Conservation (phyloP, 2,797 vertebrate species). For the Silurus aristotelis region DNA sequence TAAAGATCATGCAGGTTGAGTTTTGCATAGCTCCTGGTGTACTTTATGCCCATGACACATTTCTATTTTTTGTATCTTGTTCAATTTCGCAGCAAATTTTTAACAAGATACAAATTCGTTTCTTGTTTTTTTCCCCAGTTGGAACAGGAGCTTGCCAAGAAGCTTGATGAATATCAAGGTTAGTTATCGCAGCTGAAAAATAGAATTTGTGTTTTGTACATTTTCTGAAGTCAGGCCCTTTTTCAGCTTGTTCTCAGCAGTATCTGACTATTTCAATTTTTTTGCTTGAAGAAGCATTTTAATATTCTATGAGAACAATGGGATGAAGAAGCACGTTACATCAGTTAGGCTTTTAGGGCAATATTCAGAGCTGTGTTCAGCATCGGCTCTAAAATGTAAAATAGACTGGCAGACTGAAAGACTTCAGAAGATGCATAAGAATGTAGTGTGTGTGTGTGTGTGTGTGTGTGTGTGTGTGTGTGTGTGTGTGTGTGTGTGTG, state of each 20-base stretch:
- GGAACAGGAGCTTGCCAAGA: constrained; percentile 86
- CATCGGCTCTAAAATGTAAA: too few species aligned
- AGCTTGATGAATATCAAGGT: constrained; percentile 95
- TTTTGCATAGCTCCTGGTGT: not conserved
- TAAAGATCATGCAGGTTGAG: constrained; percentile 88
- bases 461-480: too few species aligned
- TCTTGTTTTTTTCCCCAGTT: constrained; percentile 75
- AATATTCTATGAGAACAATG: constrained; percentile 2
- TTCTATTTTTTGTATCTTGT: not conserved
- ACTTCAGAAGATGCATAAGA: too few species aligned
- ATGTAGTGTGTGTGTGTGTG: too few species aligned
- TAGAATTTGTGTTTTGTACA: constrained; percentile 40
- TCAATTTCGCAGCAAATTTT: not conserved
- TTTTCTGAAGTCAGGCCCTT: constrained; percentile 4
- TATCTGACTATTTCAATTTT: not conserved
- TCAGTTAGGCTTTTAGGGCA: not conserved
- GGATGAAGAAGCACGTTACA: not conserved
- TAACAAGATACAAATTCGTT: constrained; percentile 7
- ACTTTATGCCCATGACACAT: not conserved
- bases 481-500: too few species aligned
- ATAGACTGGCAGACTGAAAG: too few species aligned
- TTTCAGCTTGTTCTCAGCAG: not conserved
- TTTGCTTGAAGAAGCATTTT: constrained; percentile 7
- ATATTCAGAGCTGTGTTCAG: not conserved
- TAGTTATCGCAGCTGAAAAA: constrained; percentile 44